Base-by-base conservation (phyloP, 2,113 vertebrate genomes). In the Plecturocebus donacophilus region DNA sequence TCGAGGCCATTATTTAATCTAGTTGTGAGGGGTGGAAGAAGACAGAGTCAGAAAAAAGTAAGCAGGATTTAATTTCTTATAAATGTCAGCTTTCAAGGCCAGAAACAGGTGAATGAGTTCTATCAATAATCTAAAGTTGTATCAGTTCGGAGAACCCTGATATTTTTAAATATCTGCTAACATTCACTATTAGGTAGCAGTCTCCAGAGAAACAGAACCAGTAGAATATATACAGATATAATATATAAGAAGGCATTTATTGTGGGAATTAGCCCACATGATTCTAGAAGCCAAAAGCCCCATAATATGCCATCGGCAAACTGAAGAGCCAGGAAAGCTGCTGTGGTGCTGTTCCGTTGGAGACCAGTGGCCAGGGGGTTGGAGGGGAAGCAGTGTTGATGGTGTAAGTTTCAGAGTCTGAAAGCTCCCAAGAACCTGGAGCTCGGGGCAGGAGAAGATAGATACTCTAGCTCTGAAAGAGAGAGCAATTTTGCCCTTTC, bases 381-480 rank as follows among this genome's bases (percentile, higher is more conserved):
- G 17, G 1, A 3, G 9, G n/a, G 21, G 5, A n/a, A 32, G 9
- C 2, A 19, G 7, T 21, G 12, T 17, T 64, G 30, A n/a, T 32
- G 19, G 19, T 54, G 0, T 45, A 47, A 90, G 80, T 54, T 30
- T 25, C 38, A 38, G 38, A 35, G 12, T 94, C 3, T 27, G 19
- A 80, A 66, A 35, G 56, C 11, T n/a, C n/a, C 19, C 16, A 13
- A 94, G 38, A 81, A 58, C 4, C 21, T 54, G 35, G 17, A 47
- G 12, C 42, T 71, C 64, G 49, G 17, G 17, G 23, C 54, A 73
- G 75, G 40, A 64, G 56, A 86, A 81, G 5, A 73, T 61, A 6
- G 42, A 58, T 40, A 3, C 47, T 32, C 64, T 19, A 17, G 17
- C 52, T 47, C 54, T 2, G 47, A 75, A 49, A 71, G 8, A 42